Evolutionary conservation across 2,113 vertebrate species (phyloP).

Genomic region (Ciconia boyciana): DNA sequence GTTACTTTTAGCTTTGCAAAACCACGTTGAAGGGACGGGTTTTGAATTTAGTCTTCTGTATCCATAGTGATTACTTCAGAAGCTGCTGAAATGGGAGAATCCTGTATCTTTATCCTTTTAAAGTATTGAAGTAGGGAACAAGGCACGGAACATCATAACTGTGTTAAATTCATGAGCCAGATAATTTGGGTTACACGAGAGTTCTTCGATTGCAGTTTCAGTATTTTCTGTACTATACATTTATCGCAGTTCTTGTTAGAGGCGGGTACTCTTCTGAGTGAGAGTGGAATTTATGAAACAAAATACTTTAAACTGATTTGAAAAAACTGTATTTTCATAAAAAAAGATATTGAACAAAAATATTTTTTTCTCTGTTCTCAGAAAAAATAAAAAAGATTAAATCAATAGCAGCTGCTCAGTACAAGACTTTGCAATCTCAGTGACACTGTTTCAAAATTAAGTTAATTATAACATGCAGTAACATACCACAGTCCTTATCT

Average conservation of each 20-base stretch:
- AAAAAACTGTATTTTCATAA: not conserved
- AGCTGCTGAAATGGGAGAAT: not conserved
- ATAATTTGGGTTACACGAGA: not conserved
- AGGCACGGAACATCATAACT: not conserved
- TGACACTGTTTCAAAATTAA: not conserved
- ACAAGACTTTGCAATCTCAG: not conserved
- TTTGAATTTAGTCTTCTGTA: not conserved
- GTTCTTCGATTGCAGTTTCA: not conserved
- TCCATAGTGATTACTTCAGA: not conserved
- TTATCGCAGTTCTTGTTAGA: not conserved
- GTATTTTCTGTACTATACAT: not conserved
- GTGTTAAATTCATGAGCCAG: not conserved
- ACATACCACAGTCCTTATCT: not conserved
- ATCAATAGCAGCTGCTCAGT: not conserved
- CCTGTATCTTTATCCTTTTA: not conserved
- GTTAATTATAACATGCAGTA: not conserved
- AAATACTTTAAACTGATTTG: not conserved
- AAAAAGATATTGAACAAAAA: not conserved
- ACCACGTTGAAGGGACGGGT: fast-evolving
- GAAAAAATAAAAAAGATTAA: not conserved
- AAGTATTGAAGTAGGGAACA: not conserved
- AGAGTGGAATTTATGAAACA: not conserved
- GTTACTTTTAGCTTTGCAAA: not conserved
- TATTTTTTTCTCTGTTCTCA: not conserved
- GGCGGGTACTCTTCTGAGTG: not conserved